phyloP scores from a whole-genome alignment of 2,888 invertebrate genomes.

The Hirtodrosophila alboralis region DNA sequence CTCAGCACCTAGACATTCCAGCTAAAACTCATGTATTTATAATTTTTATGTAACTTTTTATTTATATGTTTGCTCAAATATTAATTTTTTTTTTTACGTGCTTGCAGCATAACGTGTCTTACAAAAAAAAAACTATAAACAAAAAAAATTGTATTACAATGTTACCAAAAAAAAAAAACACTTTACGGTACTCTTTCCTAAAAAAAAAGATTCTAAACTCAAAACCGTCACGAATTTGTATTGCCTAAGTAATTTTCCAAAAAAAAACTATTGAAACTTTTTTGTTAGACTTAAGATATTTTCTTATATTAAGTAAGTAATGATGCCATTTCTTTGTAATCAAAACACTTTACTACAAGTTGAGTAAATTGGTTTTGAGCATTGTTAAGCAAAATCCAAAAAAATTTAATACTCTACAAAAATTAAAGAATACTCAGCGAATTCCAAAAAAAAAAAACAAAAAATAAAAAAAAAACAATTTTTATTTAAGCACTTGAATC shows the following conservation, averaged over 20 bases:
- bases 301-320: slow-evolving; percentile 29
- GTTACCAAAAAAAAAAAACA: slow-evolving; percentile 44
- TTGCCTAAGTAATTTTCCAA: slow-evolving; percentile 39
- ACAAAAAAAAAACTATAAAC: slow-evolving; percentile 37
- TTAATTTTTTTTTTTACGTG: slow-evolving; percentile 40
- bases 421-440: slow-evolving; percentile 42
- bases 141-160: slow-evolving; percentile 62
- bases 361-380: slow-evolving; percentile 43
- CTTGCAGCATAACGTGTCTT: slow-evolving; percentile 72
- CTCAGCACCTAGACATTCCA: slow-evolving; percentile 52
- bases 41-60: slow-evolving; percentile 10
- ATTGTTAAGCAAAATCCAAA: slow-evolving; percentile 9
- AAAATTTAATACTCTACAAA: slow-evolving; percentile 23
- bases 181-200: slow-evolving; percentile 58
- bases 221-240: slow-evolving; percentile 72
- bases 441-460: slow-evolving; percentile 39
- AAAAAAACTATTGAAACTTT: slow-evolving; percentile 22
- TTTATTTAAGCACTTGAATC: slow-evolving; percentile 60
- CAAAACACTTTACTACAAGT: slow-evolving; percentile 44
- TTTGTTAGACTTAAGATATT: slow-evolving; percentile 68
- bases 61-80: slow-evolving; percentile 42
- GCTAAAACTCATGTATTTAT: slow-evolving; percentile 6
- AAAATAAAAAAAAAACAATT: slow-evolving; percentile 13
- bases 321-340: slow-evolving; percentile 49
- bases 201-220: slow-evolving; percentile 32